Conservation (phyloP, 2,888 invertebrate species). For the Nemotelus nigrinus region DNA sequence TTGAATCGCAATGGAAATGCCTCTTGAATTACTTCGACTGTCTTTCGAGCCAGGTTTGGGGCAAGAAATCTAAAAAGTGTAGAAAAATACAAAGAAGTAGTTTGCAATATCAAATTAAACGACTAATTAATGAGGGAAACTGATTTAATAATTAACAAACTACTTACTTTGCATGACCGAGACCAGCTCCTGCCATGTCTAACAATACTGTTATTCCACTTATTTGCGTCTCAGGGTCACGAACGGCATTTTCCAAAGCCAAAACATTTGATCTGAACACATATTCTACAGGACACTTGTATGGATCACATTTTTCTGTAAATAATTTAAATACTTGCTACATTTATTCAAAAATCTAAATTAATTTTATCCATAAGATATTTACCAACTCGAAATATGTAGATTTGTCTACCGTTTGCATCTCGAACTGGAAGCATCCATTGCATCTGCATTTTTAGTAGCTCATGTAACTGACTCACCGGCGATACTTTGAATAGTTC, state of each 20-base stretch:
- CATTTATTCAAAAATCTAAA: neutral
- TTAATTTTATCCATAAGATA: neutral
- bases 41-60: slow-evolving; percentile 65
- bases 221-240: slow-evolving; percentile 69
- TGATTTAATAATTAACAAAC: neutral
- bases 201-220: slow-evolving; percentile 63
- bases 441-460: slow-evolving; percentile 65
- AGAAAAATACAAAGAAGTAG: neutral
- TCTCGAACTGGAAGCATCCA: slow-evolving; percentile 63
- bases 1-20: slow-evolving; percentile 74
- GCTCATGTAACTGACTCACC: slow-evolving; percentile 60
- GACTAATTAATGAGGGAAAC: neutral
- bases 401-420: slow-evolving; percentile 63
- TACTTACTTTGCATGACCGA: slow-evolving; percentile 65
- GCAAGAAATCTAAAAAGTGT: slow-evolving; percentile 58
- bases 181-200: slow-evolving; percentile 65
- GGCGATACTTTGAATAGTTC: slow-evolving; percentile 64
- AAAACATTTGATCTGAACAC: slow-evolving; percentile 68
- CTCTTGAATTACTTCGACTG: slow-evolving; percentile 67
- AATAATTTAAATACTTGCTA: neutral
- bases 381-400: slow-evolving; percentile 64
- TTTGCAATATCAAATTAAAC: too few relatives aligned
- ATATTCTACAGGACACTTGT: slow-evolving; percentile 66
- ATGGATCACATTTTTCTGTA: slow-evolving; percentile 65
- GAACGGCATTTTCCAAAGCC: slow-evolving; percentile 67